Percentiles rank a stretch among this genome's conserved stretches.
Evolutionary conservation across 2,113 vertebrate species (phyloP).

Genomic region (Prochilodus magdalenae): DNA sequence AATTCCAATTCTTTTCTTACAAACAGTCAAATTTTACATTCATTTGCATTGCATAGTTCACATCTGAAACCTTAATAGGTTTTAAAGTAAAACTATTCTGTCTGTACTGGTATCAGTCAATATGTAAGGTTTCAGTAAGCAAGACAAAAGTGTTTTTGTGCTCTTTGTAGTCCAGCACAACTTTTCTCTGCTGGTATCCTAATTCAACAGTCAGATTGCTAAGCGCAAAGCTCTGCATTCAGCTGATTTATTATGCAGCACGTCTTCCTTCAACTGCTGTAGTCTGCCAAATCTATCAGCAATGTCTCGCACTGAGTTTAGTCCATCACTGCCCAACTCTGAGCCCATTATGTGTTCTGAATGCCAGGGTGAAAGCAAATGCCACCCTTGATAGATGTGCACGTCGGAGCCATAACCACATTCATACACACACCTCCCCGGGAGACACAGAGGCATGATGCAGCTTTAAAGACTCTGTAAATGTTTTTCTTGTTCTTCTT

Average conservation of each 20-base stretch:
- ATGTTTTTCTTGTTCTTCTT: conserved; percentile 1
- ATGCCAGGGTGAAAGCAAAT: conserved; percentile 66
- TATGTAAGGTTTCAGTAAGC: too few relatives aligned
- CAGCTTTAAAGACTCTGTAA: conserved; percentile 20
- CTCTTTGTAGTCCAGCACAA: too few relatives aligned
- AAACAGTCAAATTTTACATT: too few relatives aligned
- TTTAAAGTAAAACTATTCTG: too few relatives aligned
- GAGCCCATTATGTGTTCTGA: conserved; percentile 43
- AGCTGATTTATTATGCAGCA: background rate
- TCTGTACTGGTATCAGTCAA: too few relatives aligned
- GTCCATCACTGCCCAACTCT: conserved; percentile 7
- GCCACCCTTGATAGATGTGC: conserved; percentile 46
- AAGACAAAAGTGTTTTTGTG: too few relatives aligned
- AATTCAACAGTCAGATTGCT: background rate
- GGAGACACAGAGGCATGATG: conserved; percentile 27
- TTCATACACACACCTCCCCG: conserved; percentile 27
- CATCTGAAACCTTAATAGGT: too few relatives aligned
- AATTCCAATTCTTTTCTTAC: too few relatives aligned
- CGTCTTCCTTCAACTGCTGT: conserved; percentile 13
- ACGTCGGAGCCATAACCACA: conserved; percentile 45
- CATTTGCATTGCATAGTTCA: too few relatives aligned
- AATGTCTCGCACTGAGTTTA: background rate
- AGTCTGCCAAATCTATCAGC: background rate
- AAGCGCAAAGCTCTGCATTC: background rate
- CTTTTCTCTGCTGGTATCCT: background rate